Evolutionary conservation across 2,113 vertebrate species (phyloP), one percentile per base, ranked within the genome.

Genomic region (Crotalus helleri): DNA sequence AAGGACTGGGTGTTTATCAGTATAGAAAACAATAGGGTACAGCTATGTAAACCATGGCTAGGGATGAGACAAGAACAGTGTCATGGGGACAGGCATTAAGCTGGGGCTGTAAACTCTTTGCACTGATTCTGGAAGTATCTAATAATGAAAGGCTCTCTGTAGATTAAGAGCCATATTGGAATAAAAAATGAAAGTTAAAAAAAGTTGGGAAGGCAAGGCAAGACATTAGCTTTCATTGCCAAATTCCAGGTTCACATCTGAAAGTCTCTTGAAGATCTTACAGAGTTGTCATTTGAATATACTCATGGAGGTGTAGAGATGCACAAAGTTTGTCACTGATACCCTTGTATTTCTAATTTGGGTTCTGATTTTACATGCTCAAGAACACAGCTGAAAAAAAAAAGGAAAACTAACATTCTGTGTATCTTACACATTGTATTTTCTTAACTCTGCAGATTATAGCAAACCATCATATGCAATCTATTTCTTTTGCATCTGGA

Each of bases 381-480:
- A 69, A 88, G 46, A 54, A n/a, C 10, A 85, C 3, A 13, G 15
- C 55, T 81, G 53, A 55, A 5, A 8, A n/a, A 51, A 81, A 6
- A 51, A 64, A 54, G 13, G 23, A 87, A 21, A 49, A n/a, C 12
- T 33, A 29, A 15, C 29, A 33, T 69, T 69, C 29, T 54, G 55
- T 23, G 29, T 58, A 12, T 51, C 44, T 59, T 5, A n/a, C 88
- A 69, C 44, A 55, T 87, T 15, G n/a, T 86, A n/a, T 92, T 9
- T 59, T 69, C 58, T 55, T 46, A 91, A 90, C 94, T 64, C 74
- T 54, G 96, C 98, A 99, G 99, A 99, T 99, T 95, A 99, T 99
- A 97, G 99, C 99, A 92, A 99, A 99, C 95, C 99, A 99, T 97
- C 99, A 99, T 93, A 99, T 99, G 99, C 99, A 99, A 96, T 99